Conservation (phyloP, 2,797 vertebrate species). For the Margarornis squamiger region DNA sequence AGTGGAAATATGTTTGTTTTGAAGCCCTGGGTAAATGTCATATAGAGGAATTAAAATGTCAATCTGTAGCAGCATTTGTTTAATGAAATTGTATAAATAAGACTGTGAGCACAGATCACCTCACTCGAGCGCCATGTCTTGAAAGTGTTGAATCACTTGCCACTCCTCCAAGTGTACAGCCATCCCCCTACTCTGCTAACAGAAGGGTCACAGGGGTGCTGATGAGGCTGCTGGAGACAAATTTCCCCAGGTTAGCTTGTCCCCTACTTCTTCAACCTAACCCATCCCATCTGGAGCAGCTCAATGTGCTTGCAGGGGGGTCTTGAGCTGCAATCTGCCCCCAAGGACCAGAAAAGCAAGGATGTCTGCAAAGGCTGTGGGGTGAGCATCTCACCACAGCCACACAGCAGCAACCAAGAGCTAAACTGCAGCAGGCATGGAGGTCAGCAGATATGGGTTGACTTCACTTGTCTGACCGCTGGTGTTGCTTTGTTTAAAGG, state of each 20-base stretch:
- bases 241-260: neutral
- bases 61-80: conserved; percentile 22
- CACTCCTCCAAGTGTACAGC: neutral
- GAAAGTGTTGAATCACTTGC: neutral
- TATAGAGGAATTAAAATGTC: conserved; percentile 25
- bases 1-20: conserved; percentile 18
- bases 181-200: accelerated
- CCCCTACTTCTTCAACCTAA: neutral
- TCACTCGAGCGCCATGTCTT: accelerated
- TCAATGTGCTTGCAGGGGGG: neutral
- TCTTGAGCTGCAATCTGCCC: neutral
- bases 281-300: neutral
- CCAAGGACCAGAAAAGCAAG: neutral
- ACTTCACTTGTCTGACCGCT: neutral
- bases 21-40: conserved; percentile 6
- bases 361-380: neutral
- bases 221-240: neutral
- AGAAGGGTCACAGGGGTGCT: neutral
- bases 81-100: conserved; percentile 15
- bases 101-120: neutral
- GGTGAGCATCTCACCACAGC: neutral
- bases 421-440: neutral
- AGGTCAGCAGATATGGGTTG: neutral
- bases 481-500: neutral
- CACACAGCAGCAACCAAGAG: accelerated